Evolutionary conservation across 2,888 invertebrate genomes (phyloP).

Genomic region (Drosophila recens): DNA sequence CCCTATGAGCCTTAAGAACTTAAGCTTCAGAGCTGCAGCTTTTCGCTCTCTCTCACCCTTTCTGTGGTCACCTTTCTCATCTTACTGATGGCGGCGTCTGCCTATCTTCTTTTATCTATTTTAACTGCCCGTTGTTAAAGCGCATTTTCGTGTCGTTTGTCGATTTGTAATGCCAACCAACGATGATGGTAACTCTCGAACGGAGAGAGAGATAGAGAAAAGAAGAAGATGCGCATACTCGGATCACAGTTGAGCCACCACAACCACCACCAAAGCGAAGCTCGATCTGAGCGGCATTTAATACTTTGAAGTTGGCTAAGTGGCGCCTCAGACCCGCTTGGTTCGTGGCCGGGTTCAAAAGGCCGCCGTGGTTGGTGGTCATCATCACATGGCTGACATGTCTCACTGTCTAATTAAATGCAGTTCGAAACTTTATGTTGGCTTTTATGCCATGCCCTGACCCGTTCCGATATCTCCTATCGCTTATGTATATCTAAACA

Average conservation of each 20-base stretch:
- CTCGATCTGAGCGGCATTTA: slow-evolving; percentile 28
- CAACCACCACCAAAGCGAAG: slow-evolving; percentile 16
- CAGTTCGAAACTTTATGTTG: slow-evolving; percentile 42
- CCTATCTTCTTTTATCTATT: slow-evolving; percentile 81
- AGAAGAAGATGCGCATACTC: slow-evolving; percentile 48
- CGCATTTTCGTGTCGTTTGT: slow-evolving; percentile 84
- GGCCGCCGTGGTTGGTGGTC: slow-evolving; percentile 72
- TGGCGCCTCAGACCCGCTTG: slow-evolving; percentile 78
- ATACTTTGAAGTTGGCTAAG: slow-evolving; percentile 78
- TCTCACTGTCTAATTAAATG: slow-evolving; percentile 75
- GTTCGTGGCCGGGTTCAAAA: slow-evolving; percentile 69
- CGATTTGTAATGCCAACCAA: slow-evolving; percentile 78
- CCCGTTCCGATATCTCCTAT: slow-evolving; percentile 34
- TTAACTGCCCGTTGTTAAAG: slow-evolving; percentile 83
- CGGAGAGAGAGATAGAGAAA: slow-evolving; percentile 28
- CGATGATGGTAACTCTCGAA: slow-evolving; percentile 62
- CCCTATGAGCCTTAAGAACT: not conserved
- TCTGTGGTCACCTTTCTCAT: slow-evolving; percentile 26
- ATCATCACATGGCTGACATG: slow-evolving; percentile 43
- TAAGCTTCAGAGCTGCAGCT: slow-evolving; percentile 4
- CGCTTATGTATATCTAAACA: slow-evolving; percentile 48
- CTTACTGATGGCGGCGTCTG: slow-evolving; percentile 64
- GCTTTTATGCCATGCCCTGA: slow-evolving; percentile 36
- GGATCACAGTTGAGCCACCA: slow-evolving; percentile 20
- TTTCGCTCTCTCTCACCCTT: not conserved